Conservation (phyloP, 2,888 invertebrate species). For the Dynastes grantii region DNA sequence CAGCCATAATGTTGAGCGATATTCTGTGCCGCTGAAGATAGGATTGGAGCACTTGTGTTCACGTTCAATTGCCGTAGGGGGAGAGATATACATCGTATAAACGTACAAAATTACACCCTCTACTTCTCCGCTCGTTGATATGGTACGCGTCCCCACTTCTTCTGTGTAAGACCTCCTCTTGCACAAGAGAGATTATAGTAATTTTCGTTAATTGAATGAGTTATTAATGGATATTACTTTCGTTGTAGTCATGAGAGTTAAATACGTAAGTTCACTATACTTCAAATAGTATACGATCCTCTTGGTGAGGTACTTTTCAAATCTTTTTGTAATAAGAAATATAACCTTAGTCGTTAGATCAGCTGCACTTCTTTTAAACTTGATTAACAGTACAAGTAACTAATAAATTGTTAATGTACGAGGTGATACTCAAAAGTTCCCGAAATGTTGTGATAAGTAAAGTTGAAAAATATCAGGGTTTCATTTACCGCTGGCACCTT, state of each 20-base stretch:
- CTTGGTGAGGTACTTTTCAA: no score
- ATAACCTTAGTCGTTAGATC: no score
- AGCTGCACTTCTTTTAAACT: no score
- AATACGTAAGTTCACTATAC: no score
- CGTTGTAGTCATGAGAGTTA: not conserved
- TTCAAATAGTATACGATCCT: no score
- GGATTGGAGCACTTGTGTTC: slow-evolving; percentile 42
- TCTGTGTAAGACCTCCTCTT: not conserved
- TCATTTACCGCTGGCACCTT: no score
- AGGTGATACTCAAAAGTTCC: no score
- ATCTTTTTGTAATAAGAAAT: no score
- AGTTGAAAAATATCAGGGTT: no score
- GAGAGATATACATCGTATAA: slow-evolving; percentile 23
- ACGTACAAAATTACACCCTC: slow-evolving; percentile 33
- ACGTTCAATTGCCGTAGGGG: slow-evolving; percentile 45
- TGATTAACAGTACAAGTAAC: no score
- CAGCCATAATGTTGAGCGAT: slow-evolving; percentile 60
- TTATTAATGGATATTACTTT: slow-evolving; percentile 12
- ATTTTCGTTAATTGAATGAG: slow-evolving; percentile 15
- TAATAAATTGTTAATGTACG: no score
- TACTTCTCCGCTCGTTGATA: not conserved
- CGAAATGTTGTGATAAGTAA: no score
- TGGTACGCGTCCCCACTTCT: slow-evolving; percentile 1
- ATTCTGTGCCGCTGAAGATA: slow-evolving; percentile 49
- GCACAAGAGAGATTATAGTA: not conserved